Evolutionary conservation across 1,140 invertebrate genomes (phyloP).

Genomic region (Pemphigus obesinymphae): DNA sequence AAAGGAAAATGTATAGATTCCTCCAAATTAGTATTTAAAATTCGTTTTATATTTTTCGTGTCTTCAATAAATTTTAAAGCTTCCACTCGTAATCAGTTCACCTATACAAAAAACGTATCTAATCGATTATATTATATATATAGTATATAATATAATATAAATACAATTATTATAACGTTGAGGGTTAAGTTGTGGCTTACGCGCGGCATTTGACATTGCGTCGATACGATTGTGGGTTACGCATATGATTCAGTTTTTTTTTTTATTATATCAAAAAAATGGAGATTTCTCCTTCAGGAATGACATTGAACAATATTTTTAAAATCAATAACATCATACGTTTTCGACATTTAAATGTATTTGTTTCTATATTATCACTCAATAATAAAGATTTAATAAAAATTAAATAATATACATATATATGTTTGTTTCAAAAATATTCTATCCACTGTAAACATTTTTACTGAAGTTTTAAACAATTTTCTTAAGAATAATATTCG

Average conservation of each 20-base stretch:
- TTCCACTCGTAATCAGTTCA: too few species aligned
- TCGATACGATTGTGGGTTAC: background rate
- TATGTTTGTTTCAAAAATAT: background rate
- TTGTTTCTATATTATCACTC: background rate
- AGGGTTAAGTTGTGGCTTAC: conserved; percentile 17
- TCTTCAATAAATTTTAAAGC: too few species aligned
- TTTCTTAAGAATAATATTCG: background rate
- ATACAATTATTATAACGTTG: background rate
- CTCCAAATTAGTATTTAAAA: background rate
- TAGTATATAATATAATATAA: background rate
- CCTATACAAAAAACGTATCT: background rate
- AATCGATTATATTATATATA: background rate
- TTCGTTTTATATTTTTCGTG: background rate
- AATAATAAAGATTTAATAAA: background rate
- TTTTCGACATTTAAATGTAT: background rate
- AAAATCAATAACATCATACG: background rate
- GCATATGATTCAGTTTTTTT: background rate
- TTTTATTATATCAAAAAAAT: background rate
- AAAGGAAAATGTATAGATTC: too few species aligned
- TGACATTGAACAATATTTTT: background rate
- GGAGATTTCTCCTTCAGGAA: background rate
- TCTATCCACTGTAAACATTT: background rate
- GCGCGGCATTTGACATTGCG: conserved; percentile 15
- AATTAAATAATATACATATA: background rate
- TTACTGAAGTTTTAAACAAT: too few species aligned